Base-by-base conservation (phyloP, 35 echinoderm and acorn worm species). In the Apostichopus parvimensis region DNA sequence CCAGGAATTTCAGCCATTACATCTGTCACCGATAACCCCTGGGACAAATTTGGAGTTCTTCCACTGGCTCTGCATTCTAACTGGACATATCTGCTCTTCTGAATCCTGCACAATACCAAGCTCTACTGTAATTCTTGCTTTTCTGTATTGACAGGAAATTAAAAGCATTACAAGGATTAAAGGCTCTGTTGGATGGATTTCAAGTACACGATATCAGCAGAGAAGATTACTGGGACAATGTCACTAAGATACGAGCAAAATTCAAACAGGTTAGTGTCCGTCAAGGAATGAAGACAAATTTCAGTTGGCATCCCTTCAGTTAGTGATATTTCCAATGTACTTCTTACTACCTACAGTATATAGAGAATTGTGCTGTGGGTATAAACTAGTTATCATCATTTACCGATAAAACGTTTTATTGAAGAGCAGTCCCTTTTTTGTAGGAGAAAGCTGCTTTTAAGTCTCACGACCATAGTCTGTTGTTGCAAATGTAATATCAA, bases 161-260 rank as follows among this genome's bases (percentile, higher is more conserved):
- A 53, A 82, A 82, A 56, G 79, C 79, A 17, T 20, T 82, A 53
- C 18, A 25, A 82, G 45, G 34, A 12, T 82, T 82, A 53, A 34
- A 34, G 9, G 18, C 52, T 53, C 25, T 82, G 8, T 6, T 82
- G 79, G 55, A 45, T 55, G 79, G 55, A 56, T 82, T 82, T 56
- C 18, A 82, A 9, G 15, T 82, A 14, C 2, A 56, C 54, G 13
- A 82, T 53, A 82, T 82, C 79, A 82, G 79, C 52, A 14, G 15
- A 17, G 79, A 82, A 53, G 79, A 82, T 17, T 82, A 82, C 25
- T 82, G 79, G 79, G 79, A 82, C 11, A 24, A 82, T 13, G 55
- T 82, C 9, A 82, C 79, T 53, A 82, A 82, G 54, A 82, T 82
- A 82, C 34, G 79, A 82, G 79, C 79, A 82, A 82, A 82, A 82